These are phyloP conservation scores for Echinarachnius parma DNA, from an alignment of 53 echinoderm and acorn worm species.

Conservation along the genomic window DNA sequence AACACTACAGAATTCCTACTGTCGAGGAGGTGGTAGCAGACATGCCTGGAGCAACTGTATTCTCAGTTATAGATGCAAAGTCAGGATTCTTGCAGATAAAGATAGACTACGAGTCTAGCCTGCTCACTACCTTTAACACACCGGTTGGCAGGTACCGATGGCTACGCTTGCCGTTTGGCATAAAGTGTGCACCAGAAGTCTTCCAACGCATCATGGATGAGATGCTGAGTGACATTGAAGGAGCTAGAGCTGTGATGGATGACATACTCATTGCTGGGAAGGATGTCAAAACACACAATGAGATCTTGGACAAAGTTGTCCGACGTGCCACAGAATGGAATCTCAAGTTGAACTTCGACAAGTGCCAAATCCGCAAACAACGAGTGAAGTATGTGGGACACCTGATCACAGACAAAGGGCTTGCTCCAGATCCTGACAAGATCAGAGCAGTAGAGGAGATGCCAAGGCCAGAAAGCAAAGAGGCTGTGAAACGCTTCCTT, in stretches of 20 bases:
- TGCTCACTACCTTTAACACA: slow-evolving; percentile 64
- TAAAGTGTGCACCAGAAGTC: slow-evolving; percentile 50
- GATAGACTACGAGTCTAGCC: slow-evolving; percentile 57
- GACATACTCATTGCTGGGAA: slow-evolving; percentile 13
- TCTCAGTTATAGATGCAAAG: slow-evolving; percentile 54
- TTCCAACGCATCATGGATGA: slow-evolving; percentile 55
- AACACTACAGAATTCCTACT: slow-evolving; percentile 48
- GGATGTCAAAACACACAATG: slow-evolving; percentile 43
- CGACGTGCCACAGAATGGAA: slow-evolving; percentile 63
- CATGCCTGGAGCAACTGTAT: slow-evolving; percentile 30
- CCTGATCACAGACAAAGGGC: slow-evolving; percentile 40
- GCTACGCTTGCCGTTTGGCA: slow-evolving; percentile 66
- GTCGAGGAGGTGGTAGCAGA: slow-evolving; percentile 44
- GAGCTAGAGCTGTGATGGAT: slow-evolving; percentile 66
- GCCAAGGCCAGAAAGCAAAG: slow-evolving; percentile 44
- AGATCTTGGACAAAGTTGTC: slow-evolving; percentile 45
- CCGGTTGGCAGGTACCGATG: slow-evolving; percentile 67
- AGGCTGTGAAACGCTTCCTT: slow-evolving; percentile 52
- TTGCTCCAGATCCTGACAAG: slow-evolving; percentile 54
- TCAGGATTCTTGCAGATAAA: slow-evolving; percentile 60
- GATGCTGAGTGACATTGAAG: slow-evolving; percentile 59
- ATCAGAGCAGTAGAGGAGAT: slow-evolving; percentile 50
- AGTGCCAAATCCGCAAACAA: slow-evolving; percentile 48
- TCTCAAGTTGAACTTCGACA: slow-evolving; percentile 43
- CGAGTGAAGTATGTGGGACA: slow-evolving; percentile 48